Conservation (phyloP, 2,888 invertebrate genomes). For the Andrena fulva region DNA sequence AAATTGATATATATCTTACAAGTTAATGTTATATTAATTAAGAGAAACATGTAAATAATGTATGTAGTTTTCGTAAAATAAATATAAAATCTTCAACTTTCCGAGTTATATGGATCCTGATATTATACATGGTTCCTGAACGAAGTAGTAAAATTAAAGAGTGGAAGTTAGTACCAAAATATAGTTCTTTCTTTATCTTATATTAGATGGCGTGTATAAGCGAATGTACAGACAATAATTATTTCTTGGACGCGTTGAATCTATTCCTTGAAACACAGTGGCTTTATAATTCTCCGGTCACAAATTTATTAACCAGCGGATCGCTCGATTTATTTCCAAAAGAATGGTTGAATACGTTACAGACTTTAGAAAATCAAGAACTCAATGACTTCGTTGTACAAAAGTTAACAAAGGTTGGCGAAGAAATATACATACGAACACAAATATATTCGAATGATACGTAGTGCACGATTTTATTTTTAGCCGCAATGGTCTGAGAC, state of each 20-base stretch:
- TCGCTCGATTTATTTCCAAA: constrained; percentile 86
- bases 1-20: neutral
- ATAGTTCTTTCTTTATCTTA: constrained; percentile 5
- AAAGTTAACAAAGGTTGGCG: constrained; percentile 73
- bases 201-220: constrained; percentile 45
- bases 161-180: neutral
- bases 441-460: neutral
- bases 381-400: constrained; percentile 85
- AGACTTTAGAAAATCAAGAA: constrained; percentile 82
- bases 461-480: constrained; percentile 6
- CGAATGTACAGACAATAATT: constrained; percentile 78
- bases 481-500: constrained; percentile 81
- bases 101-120: neutral
- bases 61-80: constrained; percentile 28
- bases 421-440: neutral
- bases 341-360: constrained; percentile 86
- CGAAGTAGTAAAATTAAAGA: neutral
- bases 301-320: constrained; percentile 87
- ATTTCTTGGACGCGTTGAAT: constrained; percentile 86
- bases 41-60: neutral
- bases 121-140: neutral
- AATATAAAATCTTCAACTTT: constrained; percentile 15
- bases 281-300: constrained; percentile 89
- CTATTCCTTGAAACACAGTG: constrained; percentile 88
- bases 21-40: constrained; percentile 15